phyloP scores from a whole-genome alignment of 2,888 invertebrate genomes.

The Drosophila testacea region DNA sequence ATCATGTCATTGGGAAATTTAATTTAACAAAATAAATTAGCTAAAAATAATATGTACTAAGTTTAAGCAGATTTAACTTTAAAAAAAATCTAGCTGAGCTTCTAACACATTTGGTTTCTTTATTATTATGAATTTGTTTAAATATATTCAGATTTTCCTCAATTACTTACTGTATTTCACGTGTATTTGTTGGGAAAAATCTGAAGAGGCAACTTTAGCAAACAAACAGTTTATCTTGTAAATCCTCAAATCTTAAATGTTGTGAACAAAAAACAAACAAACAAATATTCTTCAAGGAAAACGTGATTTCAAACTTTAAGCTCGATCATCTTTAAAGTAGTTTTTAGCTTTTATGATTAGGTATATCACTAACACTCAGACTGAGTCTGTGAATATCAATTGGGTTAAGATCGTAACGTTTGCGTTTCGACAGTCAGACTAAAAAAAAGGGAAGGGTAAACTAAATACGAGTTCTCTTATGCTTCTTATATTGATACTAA shows the following conservation, averaged over 20 bases:
- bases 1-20: too few relatives aligned
- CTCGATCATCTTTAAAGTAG: neutral
- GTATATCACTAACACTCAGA: neutral
- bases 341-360: neutral
- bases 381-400: neutral
- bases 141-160: too few relatives aligned
- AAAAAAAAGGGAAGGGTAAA: constrained; percentile 33
- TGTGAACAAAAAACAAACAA: neutral
- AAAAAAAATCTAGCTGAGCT: too few relatives aligned
- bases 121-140: too few relatives aligned
- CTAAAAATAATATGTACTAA: too few relatives aligned
- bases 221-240: neutral
- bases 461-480: neutral
- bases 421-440: neutral
- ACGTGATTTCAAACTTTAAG: constrained; percentile 1
- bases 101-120: too few relatives aligned
- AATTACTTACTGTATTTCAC: too few relatives aligned
- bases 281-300: neutral
- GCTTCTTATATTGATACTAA: constrained; percentile 2
- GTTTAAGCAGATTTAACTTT: too few relatives aligned
- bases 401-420: constrained; percentile 1
- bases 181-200: too few relatives aligned
- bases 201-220: too few relatives aligned
- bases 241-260: neutral
- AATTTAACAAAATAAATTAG: too few relatives aligned